These are phyloP conservation scores for Gymnocypris eckloni DNA, from an alignment of 2,797 vertebrate species.

Conservation along the genomic window DNA sequence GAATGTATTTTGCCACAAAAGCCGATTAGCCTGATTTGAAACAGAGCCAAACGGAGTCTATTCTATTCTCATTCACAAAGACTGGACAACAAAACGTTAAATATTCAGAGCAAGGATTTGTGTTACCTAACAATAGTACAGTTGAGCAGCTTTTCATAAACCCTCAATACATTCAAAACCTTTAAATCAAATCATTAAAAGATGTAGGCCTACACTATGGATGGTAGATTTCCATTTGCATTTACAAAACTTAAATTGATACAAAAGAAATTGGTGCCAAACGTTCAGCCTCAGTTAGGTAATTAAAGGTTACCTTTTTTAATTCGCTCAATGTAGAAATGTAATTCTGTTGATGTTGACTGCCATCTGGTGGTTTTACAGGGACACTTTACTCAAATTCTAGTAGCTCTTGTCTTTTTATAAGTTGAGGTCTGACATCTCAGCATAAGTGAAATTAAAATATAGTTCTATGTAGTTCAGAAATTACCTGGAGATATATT, in stretches of 20 bases:
- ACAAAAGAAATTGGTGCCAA: background rate
- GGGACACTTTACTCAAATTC: background rate
- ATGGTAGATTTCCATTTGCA: slow-evolving; percentile 3
- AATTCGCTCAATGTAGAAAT: background rate
- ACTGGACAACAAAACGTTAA: slow-evolving; percentile 35
- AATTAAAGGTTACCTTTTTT: background rate
- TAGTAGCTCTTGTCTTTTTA: background rate
- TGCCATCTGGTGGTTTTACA: slow-evolving; percentile 55
- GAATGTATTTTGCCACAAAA: slow-evolving; percentile 73
- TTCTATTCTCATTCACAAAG: slow-evolving; percentile 53
- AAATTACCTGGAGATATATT: background rate
- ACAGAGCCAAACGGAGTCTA: slow-evolving; percentile 68
- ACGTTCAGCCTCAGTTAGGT: background rate
- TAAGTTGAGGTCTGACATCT: background rate
- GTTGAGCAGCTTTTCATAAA: slow-evolving; percentile 12
- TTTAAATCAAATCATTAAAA: background rate
- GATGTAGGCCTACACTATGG: background rate
- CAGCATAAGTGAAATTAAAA: background rate
- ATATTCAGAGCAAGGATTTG: slow-evolving; percentile 29
- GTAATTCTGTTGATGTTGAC: slow-evolving; percentile 10
- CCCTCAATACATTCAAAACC: background rate
- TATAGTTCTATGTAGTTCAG: background rate
- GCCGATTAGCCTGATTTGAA: slow-evolving; percentile 74
- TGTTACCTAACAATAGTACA: slow-evolving; percentile 28
- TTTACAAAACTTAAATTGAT: background rate